Percentiles rank a stretch among this genome's conserved stretches.
These are phyloP conservation scores for Rhabdornis inornatus DNA, from an alignment of 2,113 vertebrate genomes.

Conservation along the genomic window DNA sequence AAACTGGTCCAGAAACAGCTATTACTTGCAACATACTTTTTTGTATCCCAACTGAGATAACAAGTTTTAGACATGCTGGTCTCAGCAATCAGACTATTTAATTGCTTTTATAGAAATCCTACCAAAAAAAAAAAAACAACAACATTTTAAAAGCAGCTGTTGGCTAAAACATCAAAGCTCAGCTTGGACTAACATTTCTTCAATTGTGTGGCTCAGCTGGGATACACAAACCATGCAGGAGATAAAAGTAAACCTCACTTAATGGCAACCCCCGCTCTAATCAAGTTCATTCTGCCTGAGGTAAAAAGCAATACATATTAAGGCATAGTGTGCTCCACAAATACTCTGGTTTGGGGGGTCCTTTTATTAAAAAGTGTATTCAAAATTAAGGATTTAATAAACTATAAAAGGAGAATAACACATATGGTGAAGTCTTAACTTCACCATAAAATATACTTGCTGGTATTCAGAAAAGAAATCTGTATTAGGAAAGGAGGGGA, in stretches of 20 bases:
- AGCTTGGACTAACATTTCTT: slow-evolving; percentile 45
- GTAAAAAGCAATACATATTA: slow-evolving; percentile 7
- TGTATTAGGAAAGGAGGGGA: not conserved
- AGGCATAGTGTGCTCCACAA: not conserved
- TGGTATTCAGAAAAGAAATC: not conserved
- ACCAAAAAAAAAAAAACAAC: slow-evolving; percentile 28
- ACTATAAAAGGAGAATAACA: not conserved
- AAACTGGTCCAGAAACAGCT: slow-evolving; percentile 8
- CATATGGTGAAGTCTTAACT: not conserved
- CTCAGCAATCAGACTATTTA: slow-evolving; percentile 34
- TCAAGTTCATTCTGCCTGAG: slow-evolving; percentile 17
- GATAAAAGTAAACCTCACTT: slow-evolving; percentile 42
- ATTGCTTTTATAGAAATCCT: slow-evolving; percentile 38
- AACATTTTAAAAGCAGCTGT: slow-evolving; percentile 35
- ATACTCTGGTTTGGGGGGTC: not conserved
- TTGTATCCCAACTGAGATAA: slow-evolving; percentile 32
- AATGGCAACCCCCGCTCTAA: slow-evolving; percentile 20
- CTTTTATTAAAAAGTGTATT: slow-evolving; percentile 2
- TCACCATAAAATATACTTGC: not conserved
- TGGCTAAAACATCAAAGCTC: slow-evolving; percentile 53
- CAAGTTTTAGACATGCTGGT: slow-evolving; percentile 36
- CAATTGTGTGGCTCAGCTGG: slow-evolving; percentile 45
- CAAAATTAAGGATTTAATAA: slow-evolving; percentile 33
- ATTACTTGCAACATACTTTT: slow-evolving; percentile 25
- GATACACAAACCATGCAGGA: not conserved